Evolutionary conservation across 2,797 vertebrate genomes (phyloP).

Genomic region (Mareca strepera): DNA sequence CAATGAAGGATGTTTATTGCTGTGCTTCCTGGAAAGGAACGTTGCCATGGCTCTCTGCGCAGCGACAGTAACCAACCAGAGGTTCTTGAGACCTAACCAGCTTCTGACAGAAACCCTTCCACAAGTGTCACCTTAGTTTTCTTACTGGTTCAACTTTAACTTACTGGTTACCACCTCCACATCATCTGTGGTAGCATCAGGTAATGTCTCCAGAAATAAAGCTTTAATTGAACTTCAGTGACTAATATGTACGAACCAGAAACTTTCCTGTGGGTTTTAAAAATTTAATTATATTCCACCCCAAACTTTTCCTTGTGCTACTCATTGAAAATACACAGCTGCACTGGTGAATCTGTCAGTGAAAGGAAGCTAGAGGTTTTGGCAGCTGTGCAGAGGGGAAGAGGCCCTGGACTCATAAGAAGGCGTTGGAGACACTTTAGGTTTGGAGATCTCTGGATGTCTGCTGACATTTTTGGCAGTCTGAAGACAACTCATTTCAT

Average conservation of each 20-base stretch:
- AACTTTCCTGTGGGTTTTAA: constrained; percentile 42
- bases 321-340: constrained; percentile 63
- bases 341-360: constrained; percentile 53
- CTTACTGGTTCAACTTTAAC: not conserved
- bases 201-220: not conserved
- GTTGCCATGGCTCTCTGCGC: not conserved
- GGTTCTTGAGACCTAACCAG: not conserved
- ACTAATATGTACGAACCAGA: constrained; percentile 48
- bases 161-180: not conserved
- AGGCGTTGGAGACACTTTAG: constrained; percentile 50
- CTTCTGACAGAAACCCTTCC: not conserved
- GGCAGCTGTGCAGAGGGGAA: constrained; percentile 57
- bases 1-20: not conserved
- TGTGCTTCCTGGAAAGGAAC: not conserved
- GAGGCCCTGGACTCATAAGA: constrained; percentile 42
- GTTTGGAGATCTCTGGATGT: constrained; percentile 52
- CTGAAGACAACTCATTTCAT: constrained; percentile 47
- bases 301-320: constrained; percentile 45
- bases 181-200: not conserved
- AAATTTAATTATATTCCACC: constrained; percentile 52
- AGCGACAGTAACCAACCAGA: not conserved
- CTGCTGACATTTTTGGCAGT: constrained; percentile 55
- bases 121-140: not conserved
- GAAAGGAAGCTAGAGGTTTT: constrained; percentile 58
- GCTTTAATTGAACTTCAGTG: constrained; percentile 25